phyloP scores from a whole-genome alignment of 2,888 invertebrate species.

The Pyralis farinalis region DNA sequence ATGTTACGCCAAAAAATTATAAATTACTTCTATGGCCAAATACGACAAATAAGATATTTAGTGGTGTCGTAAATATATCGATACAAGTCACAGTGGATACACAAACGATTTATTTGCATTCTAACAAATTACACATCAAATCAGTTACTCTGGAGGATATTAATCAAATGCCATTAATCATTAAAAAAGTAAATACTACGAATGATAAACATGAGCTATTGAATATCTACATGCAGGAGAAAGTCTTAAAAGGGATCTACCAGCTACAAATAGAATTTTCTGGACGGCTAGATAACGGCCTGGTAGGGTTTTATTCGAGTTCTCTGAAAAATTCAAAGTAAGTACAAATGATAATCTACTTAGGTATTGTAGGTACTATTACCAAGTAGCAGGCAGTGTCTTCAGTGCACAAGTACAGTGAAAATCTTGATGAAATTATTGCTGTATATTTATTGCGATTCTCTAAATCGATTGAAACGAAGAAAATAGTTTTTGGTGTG shows the following conservation, averaged over 20 bases:
- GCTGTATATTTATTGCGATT: too few species aligned
- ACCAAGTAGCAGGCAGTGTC: too few species aligned
- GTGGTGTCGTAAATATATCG: slow-evolving; percentile 77
- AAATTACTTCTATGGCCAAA: slow-evolving; percentile 85
- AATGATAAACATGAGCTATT: slow-evolving; percentile 57
- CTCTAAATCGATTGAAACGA: too few species aligned
- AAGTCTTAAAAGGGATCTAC: slow-evolving; percentile 44
- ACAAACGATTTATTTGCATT: slow-evolving; percentile 80
- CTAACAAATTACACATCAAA: slow-evolving; percentile 78
- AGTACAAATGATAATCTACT: slow-evolving; percentile 33
- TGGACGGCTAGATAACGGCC: slow-evolving; percentile 70
- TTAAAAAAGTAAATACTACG: slow-evolving; percentile 22
- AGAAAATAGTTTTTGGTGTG: too few species aligned
- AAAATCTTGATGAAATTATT: too few species aligned
- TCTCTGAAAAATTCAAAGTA: slow-evolving; percentile 68
- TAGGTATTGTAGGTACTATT: too few species aligned
- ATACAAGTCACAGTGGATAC: slow-evolving; percentile 63
- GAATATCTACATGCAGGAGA: slow-evolving; percentile 45
- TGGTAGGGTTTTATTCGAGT: slow-evolving; percentile 81
- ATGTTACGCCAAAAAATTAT: slow-evolving; percentile 83
- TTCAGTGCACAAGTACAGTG: too few species aligned
- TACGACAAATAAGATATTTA: slow-evolving; percentile 75
- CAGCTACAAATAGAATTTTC: slow-evolving; percentile 66
- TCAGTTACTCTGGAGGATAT: slow-evolving; percentile 28
- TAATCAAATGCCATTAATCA: slow-evolving; percentile 20